Evolutionary conservation across 23 tunicate species (phyloP).

Genomic region (Trididemnum nubilum): DNA sequence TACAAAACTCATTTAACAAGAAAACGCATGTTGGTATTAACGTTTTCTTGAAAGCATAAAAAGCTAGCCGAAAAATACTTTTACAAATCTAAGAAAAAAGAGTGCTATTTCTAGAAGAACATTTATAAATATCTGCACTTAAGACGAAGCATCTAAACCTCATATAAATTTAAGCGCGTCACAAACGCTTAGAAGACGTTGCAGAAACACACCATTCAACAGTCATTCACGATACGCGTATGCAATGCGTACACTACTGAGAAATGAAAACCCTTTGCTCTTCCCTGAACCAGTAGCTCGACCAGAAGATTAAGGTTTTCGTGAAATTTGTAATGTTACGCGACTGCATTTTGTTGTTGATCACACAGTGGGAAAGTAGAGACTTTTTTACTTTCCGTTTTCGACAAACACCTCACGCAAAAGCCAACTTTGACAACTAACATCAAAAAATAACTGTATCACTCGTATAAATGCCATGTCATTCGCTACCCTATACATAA

Average conservation of each 20-base stretch:
- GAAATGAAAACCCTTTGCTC: neutral
- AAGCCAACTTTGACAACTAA: too few species aligned
- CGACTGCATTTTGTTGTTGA: neutral
- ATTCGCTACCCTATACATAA: too few species aligned
- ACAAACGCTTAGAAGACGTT: neutral
- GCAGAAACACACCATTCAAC: neutral
- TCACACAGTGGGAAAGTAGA: too few species aligned
- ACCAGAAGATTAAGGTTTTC: neutral
- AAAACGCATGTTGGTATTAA: neutral
- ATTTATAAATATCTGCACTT: slow-evolving; percentile 5
- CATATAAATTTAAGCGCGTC: slow-evolving; percentile 16
- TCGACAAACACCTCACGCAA: too few species aligned
- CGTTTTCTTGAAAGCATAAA: neutral
- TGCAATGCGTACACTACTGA: neutral
- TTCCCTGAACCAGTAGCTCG: neutral
- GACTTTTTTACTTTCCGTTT: too few species aligned
- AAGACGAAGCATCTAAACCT: slow-evolving; percentile 7
- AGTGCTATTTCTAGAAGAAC: neutral
- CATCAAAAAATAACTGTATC: too few species aligned
- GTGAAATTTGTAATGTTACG: neutral
- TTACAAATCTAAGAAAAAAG: neutral
- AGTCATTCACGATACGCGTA: neutral
- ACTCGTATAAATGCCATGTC: too few species aligned
- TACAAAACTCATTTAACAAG: neutral
- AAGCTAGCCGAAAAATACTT: neutral